These are phyloP conservation scores for Oreochromis niloticus DNA, from an alignment of 2,113 vertebrate genomes.

Conservation along the genomic window DNA sequence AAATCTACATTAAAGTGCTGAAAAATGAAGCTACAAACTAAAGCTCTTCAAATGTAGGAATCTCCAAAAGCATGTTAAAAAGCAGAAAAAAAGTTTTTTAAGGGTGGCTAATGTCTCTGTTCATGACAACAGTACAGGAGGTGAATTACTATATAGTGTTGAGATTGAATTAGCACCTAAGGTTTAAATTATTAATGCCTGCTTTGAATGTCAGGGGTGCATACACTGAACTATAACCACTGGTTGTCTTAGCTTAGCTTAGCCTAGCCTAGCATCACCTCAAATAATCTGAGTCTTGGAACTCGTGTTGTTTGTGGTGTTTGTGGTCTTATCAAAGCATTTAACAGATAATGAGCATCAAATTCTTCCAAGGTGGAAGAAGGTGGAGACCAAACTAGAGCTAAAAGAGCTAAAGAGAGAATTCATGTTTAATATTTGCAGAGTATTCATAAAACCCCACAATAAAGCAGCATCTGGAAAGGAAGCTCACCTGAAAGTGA, in stretches of 20 bases:
- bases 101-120: not conserved
- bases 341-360: not conserved
- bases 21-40: not conserved
- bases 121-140: not conserved
- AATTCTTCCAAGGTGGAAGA: not conserved
- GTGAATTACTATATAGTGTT: not conserved
- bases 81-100: not conserved
- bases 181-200: not conserved
- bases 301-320: not conserved
- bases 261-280: not conserved
- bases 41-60: not conserved
- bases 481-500: not conserved
- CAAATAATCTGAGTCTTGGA: not conserved
- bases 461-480: not conserved
- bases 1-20: not conserved
- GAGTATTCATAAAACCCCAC: not conserved
- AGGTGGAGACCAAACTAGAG: not conserved
- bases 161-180: not conserved
- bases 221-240: not conserved
- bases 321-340: not conserved
- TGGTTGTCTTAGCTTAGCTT: not conserved
- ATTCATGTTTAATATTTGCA: not conserved
- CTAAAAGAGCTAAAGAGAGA: not conserved
- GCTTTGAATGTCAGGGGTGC: not conserved
- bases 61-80: not conserved